A percentile compares a stretch with the other conserved stretches of the same genome.
phyloP scores from a whole-genome alignment of 2,888 invertebrate species.

The Agrotis ipsilon region DNA sequence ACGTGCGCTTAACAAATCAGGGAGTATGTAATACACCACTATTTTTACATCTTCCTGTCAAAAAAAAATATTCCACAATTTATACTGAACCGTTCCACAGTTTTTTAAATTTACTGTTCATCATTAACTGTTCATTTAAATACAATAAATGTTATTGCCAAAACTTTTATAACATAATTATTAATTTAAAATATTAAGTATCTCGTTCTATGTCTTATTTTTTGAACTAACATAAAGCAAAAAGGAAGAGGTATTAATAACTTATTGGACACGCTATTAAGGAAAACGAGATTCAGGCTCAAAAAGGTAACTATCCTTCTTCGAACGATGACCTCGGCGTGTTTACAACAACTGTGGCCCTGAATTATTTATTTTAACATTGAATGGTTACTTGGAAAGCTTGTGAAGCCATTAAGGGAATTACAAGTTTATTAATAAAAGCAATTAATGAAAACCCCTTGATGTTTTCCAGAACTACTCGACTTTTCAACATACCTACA shows the following conservation, averaged over 20 bases:
- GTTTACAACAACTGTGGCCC: neutral
- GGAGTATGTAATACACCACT: neutral
- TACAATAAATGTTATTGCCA: too few species aligned
- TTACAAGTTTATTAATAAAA: neutral
- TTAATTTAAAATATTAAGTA: too few species aligned
- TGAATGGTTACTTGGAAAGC: constrained; percentile 3
- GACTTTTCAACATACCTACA: neutral
- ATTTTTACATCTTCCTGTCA: neutral
- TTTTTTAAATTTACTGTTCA: neutral
- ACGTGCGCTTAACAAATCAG: neutral
- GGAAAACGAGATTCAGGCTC: constrained; percentile 2
- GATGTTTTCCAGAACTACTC: neutral
- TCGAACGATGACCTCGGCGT: neutral
- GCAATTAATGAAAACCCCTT: neutral
- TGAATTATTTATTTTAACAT: neutral
- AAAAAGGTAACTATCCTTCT: neutral
- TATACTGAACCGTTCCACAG: neutral
- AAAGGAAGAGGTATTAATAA: too few species aligned
- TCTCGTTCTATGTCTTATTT: too few species aligned
- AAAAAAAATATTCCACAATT: neutral
- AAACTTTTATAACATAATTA: too few species aligned
- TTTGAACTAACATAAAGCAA: too few species aligned
- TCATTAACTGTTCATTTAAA: too few species aligned
- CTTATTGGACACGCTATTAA: too few species aligned
- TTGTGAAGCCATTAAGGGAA: constrained; percentile 8